Base-by-base conservation (phyloP, 2,888 invertebrate species). In the Cinara cedri region DNA sequence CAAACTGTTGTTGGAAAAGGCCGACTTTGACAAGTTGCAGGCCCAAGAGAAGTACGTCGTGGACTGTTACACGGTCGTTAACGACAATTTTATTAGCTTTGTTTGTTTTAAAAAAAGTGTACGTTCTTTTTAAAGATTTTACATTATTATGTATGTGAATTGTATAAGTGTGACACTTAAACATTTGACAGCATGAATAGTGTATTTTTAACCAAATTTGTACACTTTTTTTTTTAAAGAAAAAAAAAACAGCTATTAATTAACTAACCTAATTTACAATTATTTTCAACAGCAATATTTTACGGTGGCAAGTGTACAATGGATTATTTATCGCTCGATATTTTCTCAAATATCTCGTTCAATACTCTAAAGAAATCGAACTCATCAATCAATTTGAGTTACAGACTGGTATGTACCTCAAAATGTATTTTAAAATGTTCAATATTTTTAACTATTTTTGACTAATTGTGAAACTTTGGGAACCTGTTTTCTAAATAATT, bases 261-360 rank as follows among this genome's bases (percentile, higher is more conserved):
- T 65, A 60, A 16, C 46, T 49, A 14, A 76, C 72, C 24, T 34
- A 70, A 24, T 42, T 21, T 24, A 46, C 46, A 82, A 81, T 83
- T 84, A 81, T 83, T 89, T 89, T 80, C 19, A 60, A 66, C 85
- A 92, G 92, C 84, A 90, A 90, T 83, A 88, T 92, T 84, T 91
- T 96, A 83, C 92, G 94, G 72, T 97, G 97, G 96, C 97, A 98
- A 86, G 92, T 95, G 0, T 95, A 93, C 86, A 98, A 98, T 87
- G 93, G 95, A 0, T 86, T 99, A 68, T 96, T 97, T 84, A 93
- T 97, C 42, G 91, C 97, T 81, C 90, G 97, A 84, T 93, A 90
- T 82, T 90, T 93, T 82, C 87, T 91, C 81, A 97, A 97, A 86
- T 97, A 95, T 85, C 88, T 98, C 57, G 92, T 96, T 16, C 96